Evolutionary conservation across 2,888 invertebrate species (phyloP).

Genomic region (Drosophila koepferae): DNA sequence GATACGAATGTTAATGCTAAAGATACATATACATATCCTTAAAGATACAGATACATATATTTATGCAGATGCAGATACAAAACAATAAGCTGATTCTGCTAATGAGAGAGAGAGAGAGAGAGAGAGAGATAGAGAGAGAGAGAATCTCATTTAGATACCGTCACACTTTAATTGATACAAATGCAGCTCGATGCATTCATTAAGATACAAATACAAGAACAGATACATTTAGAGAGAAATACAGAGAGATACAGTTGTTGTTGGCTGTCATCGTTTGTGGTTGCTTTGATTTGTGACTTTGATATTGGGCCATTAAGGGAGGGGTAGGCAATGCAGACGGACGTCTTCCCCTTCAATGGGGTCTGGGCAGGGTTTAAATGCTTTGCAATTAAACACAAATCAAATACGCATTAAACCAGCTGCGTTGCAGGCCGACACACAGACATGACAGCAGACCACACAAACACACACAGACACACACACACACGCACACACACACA

Average conservation of each 20-base stretch:
- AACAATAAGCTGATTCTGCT: too few species aligned
- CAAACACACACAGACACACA: not conserved
- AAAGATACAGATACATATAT: not conserved
- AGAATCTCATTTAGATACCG: not conserved
- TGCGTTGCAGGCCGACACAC: conserved; percentile 29
- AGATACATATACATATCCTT: not conserved
- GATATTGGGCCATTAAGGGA: conserved; percentile 31
- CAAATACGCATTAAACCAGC: conserved; percentile 71
- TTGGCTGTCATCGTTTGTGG: conserved; percentile 13
- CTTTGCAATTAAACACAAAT: conserved; percentile 71
- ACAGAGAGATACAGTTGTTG: not conserved
- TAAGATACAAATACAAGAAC: not conserved
- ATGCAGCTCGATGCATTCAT: conserved; percentile 1
- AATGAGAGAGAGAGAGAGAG: too few species aligned
- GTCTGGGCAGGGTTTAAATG: conserved; percentile 35
- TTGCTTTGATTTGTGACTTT: conserved; percentile 50
- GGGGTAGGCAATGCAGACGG: not conserved
- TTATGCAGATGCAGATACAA: not conserved
- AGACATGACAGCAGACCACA: conserved; percentile 5
- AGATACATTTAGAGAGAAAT: not conserved
- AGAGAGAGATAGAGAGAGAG: not conserved
- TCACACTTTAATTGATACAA: not conserved
- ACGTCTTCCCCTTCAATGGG: not conserved
- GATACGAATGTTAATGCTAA: not conserved
- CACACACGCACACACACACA: not conserved